A percentile compares a stretch with the other conserved stretches of the same genome.
phyloP scores from a whole-genome alignment of 2,888 invertebrate genomes.

The Rhaphigaster nebulosa region DNA sequence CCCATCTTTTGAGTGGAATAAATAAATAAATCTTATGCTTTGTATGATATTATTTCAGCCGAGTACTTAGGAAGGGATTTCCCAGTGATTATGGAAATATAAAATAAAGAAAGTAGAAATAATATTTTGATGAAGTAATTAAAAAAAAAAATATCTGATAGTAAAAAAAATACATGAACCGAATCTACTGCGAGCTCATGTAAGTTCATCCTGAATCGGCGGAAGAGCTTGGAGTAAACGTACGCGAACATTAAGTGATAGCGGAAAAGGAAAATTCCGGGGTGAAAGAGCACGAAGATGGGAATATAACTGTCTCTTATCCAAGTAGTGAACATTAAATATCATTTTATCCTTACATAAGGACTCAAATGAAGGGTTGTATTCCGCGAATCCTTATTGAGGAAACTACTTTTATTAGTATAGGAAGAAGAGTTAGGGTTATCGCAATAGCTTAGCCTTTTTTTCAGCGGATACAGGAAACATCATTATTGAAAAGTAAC shows the following conservation, averaged over 20 bases:
- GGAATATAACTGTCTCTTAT: background rate
- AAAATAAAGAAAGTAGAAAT: no score
- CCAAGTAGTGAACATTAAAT: background rate
- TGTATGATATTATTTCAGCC: no score
- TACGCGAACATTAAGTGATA: background rate
- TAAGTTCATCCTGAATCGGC: background rate
- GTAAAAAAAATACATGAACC: no score
- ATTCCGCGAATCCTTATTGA: background rate
- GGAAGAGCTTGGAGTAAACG: background rate
- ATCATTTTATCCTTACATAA: background rate
- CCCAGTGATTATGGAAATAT: no score
- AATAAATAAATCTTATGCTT: no score
- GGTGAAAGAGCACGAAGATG: conserved; percentile 19
- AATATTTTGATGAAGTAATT: no score
- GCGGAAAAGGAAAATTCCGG: background rate
- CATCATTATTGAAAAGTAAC: no score
- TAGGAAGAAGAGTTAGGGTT: background rate
- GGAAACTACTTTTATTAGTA: background rate
- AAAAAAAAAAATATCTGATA: no score
- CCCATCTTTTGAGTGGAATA: no score
- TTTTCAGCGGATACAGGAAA: no score
- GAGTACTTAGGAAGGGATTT: no score
- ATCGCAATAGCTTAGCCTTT: background rate
- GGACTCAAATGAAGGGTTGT: background rate
- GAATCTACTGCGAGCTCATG: background rate